A percentile compares a stretch with the other conserved stretches of the same genome.
Conservation (phyloP, 2,888 invertebrate species). For the Artemia sp. region DNA sequence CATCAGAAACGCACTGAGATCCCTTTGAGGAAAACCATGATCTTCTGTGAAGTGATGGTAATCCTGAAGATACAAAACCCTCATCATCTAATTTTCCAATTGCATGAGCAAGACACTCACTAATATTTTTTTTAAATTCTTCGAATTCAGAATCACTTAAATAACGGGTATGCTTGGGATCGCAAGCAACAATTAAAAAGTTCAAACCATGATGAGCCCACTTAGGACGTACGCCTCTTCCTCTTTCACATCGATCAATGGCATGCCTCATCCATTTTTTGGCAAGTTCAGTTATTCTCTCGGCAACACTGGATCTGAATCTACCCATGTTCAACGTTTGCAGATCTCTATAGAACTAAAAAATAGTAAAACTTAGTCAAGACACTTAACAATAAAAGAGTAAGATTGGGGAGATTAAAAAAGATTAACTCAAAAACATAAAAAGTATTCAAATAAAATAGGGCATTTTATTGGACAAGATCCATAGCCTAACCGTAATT, state of each 20-base stretch:
- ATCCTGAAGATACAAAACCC: neutral
- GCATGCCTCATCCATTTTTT: constrained; percentile 80
- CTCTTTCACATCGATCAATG: constrained; percentile 60
- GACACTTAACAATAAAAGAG: too few relatives aligned
- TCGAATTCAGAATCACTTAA: constrained; percentile 61
- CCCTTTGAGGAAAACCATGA: neutral
- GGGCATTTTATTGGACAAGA: too few relatives aligned
- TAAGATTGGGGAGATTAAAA: too few relatives aligned
- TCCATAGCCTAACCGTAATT: too few relatives aligned
- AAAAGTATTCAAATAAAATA: too few relatives aligned
- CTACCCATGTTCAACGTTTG: constrained; percentile 42
- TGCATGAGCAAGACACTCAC: constrained; percentile 67
- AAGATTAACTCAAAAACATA: too few relatives aligned
- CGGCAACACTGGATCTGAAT: constrained; percentile 37
- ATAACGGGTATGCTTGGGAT: constrained; percentile 60
- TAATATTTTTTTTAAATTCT: constrained; percentile 55
- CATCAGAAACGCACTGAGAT: too few relatives aligned
- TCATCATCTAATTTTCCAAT: constrained; percentile 44
- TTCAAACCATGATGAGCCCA: constrained; percentile 81
- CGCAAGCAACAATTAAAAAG: constrained; percentile 65
- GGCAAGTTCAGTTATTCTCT: constrained; percentile 49
- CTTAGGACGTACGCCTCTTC: constrained; percentile 58
- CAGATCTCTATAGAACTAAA: constrained; percentile 47
- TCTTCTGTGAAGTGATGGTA: neutral
- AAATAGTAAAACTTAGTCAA: too few relatives aligned